A percentile compares a stretch with the other conserved stretches of the same genome.
Conservation (phyloP, 2,113 vertebrate species). For the Engystomops pustulosus region DNA sequence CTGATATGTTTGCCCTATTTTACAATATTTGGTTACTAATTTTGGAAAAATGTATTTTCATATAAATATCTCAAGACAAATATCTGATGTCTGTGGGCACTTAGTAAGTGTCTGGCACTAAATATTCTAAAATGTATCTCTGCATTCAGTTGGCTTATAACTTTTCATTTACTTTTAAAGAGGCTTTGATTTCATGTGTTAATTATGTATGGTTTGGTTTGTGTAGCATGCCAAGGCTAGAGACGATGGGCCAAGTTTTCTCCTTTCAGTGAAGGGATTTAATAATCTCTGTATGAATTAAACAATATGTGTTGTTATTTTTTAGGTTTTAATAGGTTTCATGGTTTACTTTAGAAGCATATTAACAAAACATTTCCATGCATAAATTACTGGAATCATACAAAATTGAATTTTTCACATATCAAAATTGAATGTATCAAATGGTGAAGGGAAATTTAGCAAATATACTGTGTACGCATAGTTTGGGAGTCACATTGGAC, state of each 20-base stretch:
- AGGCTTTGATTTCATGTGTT: neutral
- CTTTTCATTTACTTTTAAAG: conserved; percentile 2
- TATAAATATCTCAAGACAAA: neutral
- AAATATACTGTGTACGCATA: too few species aligned
- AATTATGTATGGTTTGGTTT: neutral
- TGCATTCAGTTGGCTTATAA: neutral
- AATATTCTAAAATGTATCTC: neutral
- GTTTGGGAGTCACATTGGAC: too few species aligned
- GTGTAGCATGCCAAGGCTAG: neutral
- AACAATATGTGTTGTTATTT: conserved; percentile 8
- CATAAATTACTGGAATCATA: neutral
- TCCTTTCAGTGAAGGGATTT: neutral
- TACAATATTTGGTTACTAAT: too few species aligned
- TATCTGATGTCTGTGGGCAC: neutral
- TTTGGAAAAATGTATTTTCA: too few species aligned
- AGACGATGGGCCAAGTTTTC: neutral
- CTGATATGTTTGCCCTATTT: too few species aligned
- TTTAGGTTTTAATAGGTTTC: neutral
- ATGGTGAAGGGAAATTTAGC: too few species aligned
- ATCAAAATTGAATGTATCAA: too few species aligned
- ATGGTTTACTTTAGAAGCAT: neutral
- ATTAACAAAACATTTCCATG: neutral
- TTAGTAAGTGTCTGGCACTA: neutral
- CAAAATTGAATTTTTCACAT: neutral
- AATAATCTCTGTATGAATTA: neutral